Evolutionary conservation across 2,888 invertebrate genomes (phyloP), one percentile per base, ranked within the genome.

Genomic region (Caenorhabditis sp.): DNA sequence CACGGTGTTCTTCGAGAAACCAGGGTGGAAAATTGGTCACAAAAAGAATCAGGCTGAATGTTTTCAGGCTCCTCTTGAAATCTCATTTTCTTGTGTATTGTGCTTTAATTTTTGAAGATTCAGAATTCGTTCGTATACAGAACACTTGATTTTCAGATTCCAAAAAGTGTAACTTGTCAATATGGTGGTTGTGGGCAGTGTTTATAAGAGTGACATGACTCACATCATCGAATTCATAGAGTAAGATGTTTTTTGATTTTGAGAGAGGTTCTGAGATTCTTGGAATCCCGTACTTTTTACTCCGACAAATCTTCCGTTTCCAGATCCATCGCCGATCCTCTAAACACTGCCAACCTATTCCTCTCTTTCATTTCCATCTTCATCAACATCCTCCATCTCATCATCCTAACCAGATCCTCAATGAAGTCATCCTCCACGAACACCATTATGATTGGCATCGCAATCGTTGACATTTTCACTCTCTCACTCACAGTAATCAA

Each of bases 271-370:
- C 14, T 24, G 3, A 56, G 19, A 4, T n/a, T 26, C 28, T 14
- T 56, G 3, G 16, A 44, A 14, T 44, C 44, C 12, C 44, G 12
- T 2, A 44, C 5, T 14, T 16, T 16, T n/a, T n/a, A n/a, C n/a
- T n/a, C n/a, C n/a, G n/a, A n/a, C n/a, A n/a, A n/a, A n/a, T n/a
- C n/a, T n/a, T n/a, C n/a, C 7, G 26, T 12, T 74, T 74, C 47
- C 54, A 75, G 75, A 56, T 66, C 66, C 0, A 58, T 75, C 22
- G 75, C 75, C 7, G 75, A 75, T n/a, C 75, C 75, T 0, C 22
- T 75, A 7, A 66, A 75, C 54, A 44, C 54, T 22, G 47, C 56
- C 35, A 75, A 75, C 14, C n/a, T 75, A 7, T 66, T 75, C 44
- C 16, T 76, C 8, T 76, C 76, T 0, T 47, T 76, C 6, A 19